A percentile compares a stretch with the other conserved stretches of the same genome.
phyloP scores from a whole-genome alignment of 2,797 vertebrate species.

The Rhinichthys osculus region DNA sequence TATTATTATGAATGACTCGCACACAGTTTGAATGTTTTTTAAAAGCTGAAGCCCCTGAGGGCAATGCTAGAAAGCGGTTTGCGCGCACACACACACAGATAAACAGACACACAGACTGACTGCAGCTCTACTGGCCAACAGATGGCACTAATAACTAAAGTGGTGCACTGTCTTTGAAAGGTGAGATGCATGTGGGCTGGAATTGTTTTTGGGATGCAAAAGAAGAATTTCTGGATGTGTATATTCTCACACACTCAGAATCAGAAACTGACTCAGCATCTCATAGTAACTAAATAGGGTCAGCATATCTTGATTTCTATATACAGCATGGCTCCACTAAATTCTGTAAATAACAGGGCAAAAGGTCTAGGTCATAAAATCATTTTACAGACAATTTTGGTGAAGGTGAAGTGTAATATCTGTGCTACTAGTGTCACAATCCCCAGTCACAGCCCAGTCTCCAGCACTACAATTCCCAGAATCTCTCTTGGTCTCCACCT shows the following conservation, averaged over 20 bases:
- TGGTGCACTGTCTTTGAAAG: constrained; percentile 15
- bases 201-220: constrained; percentile 11
- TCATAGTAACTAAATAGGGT: not conserved
- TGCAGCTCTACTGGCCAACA: constrained; percentile 70
- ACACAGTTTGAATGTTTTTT: constrained; percentile 7
- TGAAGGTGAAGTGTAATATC: not conserved
- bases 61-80: not conserved
- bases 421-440: not conserved
- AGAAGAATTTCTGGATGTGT: not conserved
- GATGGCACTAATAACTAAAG: constrained; percentile 82
- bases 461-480: too few species aligned
- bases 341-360: not conserved
- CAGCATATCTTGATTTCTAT: not conserved
- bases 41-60: constrained; percentile 13
- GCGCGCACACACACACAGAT: not conserved
- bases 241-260: not conserved
- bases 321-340: not conserved
- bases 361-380: not conserved
- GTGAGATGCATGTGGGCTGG: constrained; percentile 31
- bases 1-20: constrained; percentile 25
- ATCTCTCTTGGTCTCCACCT: too few species aligned
- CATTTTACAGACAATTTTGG: not conserved
- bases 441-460: too few species aligned
- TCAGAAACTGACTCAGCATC: constrained; percentile 12
- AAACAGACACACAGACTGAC: not conserved